A percentile compares a stretch with the other conserved stretches of the same genome.
Conservation (phyloP, 2,797 vertebrate species). For the Chrosomus eos region DNA sequence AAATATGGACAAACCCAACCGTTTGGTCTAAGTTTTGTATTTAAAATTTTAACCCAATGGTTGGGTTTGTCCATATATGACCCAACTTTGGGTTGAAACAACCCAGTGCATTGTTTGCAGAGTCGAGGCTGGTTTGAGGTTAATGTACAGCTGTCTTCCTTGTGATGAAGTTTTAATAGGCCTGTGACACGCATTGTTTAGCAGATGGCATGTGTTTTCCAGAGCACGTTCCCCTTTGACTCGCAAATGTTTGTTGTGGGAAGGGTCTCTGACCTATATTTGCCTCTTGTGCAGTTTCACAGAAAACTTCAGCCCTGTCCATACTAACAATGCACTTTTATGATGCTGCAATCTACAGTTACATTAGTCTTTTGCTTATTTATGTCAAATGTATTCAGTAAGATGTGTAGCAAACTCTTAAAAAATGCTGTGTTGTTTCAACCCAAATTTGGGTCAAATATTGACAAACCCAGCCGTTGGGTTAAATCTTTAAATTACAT, state of each 20-base stretch:
- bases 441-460: too few relatives aligned
- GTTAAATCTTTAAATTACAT: too few relatives aligned
- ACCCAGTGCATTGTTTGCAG: too few relatives aligned
- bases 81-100: too few relatives aligned
- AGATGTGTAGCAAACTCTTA: too few relatives aligned
- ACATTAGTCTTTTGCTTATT: not conserved
- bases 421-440: too few relatives aligned
- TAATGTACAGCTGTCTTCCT: conserved; percentile 67
- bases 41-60: too few relatives aligned
- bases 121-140: conserved; percentile 41
- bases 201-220: conserved; percentile 69
- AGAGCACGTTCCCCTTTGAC: conserved; percentile 12
- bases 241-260: conserved; percentile 38
- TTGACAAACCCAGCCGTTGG: too few relatives aligned
- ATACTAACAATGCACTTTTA: conserved; percentile 28
- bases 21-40: too few relatives aligned
- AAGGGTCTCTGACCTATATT: conserved; percentile 40
- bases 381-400: not conserved
- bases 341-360: not conserved
- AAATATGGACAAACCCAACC: too few relatives aligned
- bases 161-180: conserved; percentile 74
- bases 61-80: too few relatives aligned
- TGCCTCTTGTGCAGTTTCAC: conserved; percentile 14
- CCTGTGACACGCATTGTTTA: conserved; percentile 59
- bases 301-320: not conserved